Evolutionary conservation across 2,113 vertebrate species (phyloP).

Genomic region (Ia io): DNA sequence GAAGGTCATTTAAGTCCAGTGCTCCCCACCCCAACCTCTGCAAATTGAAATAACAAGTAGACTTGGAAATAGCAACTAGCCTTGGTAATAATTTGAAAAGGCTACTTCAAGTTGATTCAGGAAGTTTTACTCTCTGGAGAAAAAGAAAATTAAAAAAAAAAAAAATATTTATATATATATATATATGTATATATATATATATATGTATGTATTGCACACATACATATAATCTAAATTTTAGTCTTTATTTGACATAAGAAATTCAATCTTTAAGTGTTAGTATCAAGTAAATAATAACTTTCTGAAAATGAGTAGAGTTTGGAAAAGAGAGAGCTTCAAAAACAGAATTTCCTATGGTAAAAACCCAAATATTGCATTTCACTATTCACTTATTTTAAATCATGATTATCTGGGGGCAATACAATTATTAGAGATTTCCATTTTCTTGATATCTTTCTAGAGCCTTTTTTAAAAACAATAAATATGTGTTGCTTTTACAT

Average conservation of each 20-base stretch:
- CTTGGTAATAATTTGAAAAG: conserved; percentile 31
- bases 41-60: conserved; percentile 16
- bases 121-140: conserved; percentile 31
- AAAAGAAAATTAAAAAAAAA: too few relatives aligned
- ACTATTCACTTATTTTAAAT: conserved; percentile 24
- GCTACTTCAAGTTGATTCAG: conserved; percentile 17
- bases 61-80: conserved; percentile 5
- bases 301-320: background rate
- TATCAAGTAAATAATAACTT: conserved; percentile 47
- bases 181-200: background rate
- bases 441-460: background rate
- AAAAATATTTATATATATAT: too few relatives aligned
- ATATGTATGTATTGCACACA: background rate
- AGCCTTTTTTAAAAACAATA: background rate
- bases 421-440: background rate
- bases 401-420: background rate
- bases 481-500: background rate
- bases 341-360: background rate
- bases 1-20: conserved; percentile 56
- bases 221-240: background rate
- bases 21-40: background rate
- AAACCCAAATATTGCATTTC: conserved; percentile 12
- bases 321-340: background rate
- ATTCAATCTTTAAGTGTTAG: conserved; percentile 25
- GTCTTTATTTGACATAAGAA: conserved; percentile 44